Evolutionary conservation across 2,888 invertebrate species (phyloP), one percentile per base, ranked within the genome.

Genomic region (Suillia variegata): DNA sequence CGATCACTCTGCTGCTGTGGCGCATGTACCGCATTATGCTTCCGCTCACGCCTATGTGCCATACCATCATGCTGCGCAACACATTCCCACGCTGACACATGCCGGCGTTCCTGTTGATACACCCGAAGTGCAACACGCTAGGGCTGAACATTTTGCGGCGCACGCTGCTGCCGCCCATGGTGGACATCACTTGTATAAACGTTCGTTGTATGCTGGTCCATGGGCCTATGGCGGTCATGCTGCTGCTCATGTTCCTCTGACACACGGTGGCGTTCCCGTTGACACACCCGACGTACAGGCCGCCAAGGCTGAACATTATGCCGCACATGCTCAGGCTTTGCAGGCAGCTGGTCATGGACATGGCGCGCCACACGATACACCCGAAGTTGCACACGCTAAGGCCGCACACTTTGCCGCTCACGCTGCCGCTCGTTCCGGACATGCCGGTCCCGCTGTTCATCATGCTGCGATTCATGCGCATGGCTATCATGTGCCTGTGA

Each of bases 231-330:
- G 70, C 55, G 75, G 68, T 61, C 70, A 74, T 48, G 70, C 72
- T 45, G 65, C 68, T 56, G 75, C 76, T 31, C 81, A 78, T 15
- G 75, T 80, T 22, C 73, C 78, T 20, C 73, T 81, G 21, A 82
- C 81, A 45, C 81, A 81, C 52, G 83, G 81, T 56, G 84, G 83
- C 47, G 81, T 83, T 1, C 85, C 85, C 26, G 73, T 83, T 17
- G 84, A 85, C 61, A 85, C 84, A 2, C 84, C 85, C 42, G 85
- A 84, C 74, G 85, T 85, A 38, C 82, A 82, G 74, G 79, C 78
- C 31, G 82, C 82, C 55, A 82, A 81, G 69, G 82, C 82, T 12
- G 80, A 75, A 38, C 82, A 82, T 60, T 80, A 77, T 62, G 82
- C 82, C 6, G 82, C 82, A 24, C 80, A 81, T 54, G 80, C 82